Evolutionary conservation across 2,113 vertebrate genomes (phyloP).

Genomic region (Copsychus sechellarum): DNA sequence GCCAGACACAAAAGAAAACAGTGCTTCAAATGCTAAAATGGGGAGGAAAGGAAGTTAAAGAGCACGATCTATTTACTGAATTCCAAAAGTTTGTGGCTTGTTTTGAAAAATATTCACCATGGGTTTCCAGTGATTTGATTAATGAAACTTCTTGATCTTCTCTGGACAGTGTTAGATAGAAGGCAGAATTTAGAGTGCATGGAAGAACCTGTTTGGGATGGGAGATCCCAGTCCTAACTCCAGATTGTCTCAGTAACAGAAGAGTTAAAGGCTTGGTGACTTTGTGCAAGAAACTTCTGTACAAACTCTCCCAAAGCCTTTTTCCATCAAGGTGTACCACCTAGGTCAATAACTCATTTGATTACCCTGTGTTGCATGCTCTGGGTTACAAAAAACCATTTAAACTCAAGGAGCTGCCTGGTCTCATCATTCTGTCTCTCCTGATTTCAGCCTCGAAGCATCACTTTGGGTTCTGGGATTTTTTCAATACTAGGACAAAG

Average conservation of each 20-base stretch:
- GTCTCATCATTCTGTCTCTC: not conserved
- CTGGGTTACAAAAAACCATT: not conserved
- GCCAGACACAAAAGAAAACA: conserved; percentile 53
- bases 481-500: not conserved
- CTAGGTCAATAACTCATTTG: not conserved
- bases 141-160: not conserved
- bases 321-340: not conserved
- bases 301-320: not conserved
- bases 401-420: not conserved
- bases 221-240: not conserved
- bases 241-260: not conserved
- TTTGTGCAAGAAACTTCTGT: not conserved
- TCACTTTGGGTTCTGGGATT: not conserved
- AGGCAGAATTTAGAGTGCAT: not conserved
- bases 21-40: conserved; percentile 56
- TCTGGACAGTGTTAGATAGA: not conserved
- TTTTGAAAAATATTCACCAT: not conserved
- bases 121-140: not conserved
- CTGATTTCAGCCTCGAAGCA: not conserved
- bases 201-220: not conserved
- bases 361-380: not conserved
- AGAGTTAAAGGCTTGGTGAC: not conserved
- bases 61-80: conserved; percentile 42
- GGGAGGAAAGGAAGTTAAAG: conserved; percentile 51
- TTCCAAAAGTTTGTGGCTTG: not conserved